Percentiles rank a stretch among this genome's conserved stretches.
Evolutionary conservation across 1,140 invertebrate species (phyloP).

Genomic region (Paracyclopina nana): DNA sequence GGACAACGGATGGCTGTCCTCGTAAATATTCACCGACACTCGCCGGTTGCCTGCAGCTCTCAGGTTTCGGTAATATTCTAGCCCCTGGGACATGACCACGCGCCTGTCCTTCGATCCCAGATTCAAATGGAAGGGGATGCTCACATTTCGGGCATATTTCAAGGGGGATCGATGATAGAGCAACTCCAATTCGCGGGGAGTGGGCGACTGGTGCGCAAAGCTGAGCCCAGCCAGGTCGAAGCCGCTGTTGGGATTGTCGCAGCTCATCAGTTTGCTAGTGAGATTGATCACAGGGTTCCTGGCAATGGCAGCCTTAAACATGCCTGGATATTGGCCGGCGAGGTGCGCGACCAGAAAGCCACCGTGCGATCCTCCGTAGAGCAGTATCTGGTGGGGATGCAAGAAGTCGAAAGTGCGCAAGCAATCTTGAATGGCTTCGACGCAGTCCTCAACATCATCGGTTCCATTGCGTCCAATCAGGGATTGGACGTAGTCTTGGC

Average conservation of each 20-base stretch:
- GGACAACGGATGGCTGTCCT: conserved; percentile 46
- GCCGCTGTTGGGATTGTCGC: conserved; percentile 69
- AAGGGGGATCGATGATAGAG: conserved; percentile 46
- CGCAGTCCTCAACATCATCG: conserved; percentile 58
- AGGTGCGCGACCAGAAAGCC: conserved; percentile 70
- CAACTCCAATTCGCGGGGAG: conserved; percentile 28
- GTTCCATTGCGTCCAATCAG: conserved; percentile 51
- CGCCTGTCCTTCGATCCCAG: conserved; percentile 60
- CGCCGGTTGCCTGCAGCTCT: conserved; percentile 8
- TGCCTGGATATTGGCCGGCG: conserved; percentile 50
- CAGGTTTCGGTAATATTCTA: conserved; percentile 37
- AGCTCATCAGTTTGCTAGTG: conserved; percentile 38
- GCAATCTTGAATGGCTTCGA: conserved; percentile 36
- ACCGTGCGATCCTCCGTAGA: conserved; percentile 73
- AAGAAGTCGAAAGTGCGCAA: conserved; percentile 33
- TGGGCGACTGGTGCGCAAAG: background rate
- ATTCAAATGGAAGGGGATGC: conserved; percentile 54
- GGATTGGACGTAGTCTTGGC: conserved; percentile 46
- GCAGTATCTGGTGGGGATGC: conserved; percentile 32
- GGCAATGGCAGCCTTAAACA: conserved; percentile 38
- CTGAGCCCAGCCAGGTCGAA: conserved; percentile 19
- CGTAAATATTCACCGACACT: conserved; percentile 31
- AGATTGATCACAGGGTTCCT: conserved; percentile 64
- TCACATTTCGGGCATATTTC: conserved; percentile 41
- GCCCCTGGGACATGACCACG: conserved; percentile 53